Percentiles rank a stretch among this genome's conserved stretches.
Evolutionary conservation across 1,140 invertebrate species (phyloP).

Genomic region (Neuroterus valhalla): DNA sequence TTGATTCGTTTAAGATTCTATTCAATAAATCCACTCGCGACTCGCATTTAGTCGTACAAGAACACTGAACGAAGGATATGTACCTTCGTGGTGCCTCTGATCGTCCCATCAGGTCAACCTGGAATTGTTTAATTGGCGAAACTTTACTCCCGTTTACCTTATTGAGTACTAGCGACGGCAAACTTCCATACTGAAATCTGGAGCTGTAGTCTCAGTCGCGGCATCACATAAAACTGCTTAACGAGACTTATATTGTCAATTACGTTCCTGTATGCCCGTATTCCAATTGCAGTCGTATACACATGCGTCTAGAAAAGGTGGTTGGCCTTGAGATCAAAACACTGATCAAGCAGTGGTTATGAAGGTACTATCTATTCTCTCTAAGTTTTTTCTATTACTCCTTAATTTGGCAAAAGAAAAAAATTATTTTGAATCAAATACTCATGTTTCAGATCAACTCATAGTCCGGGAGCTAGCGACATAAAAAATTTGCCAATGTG

Average conservation of each 20-base stretch:
- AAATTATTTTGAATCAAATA: background rate
- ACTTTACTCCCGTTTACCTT: slow-evolving; percentile 26
- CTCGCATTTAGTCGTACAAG: slow-evolving; percentile 21
- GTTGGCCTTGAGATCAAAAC: slow-evolving; percentile 28
- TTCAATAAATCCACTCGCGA: background rate
- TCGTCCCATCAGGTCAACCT: slow-evolving; percentile 14
- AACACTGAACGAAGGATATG: slow-evolving; percentile 8
- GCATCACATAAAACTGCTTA: slow-evolving; percentile 30
- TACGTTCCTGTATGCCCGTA: slow-evolving; percentile 18
- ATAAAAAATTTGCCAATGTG: no score
- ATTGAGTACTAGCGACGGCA: slow-evolving; percentile 11
- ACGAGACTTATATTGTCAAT: slow-evolving; percentile 30
- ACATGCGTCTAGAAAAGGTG: slow-evolving; percentile 1
- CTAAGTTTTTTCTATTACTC: background rate
- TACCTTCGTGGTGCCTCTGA: slow-evolving; percentile 6
- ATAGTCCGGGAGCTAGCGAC: no score
- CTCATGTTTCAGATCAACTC: background rate
- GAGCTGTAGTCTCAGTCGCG: slow-evolving; percentile 19
- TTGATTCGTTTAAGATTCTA: slow-evolving; percentile 11
- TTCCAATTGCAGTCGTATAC: slow-evolving; percentile 13
- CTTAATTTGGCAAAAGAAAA: background rate
- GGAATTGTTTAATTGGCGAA: slow-evolving; percentile 29
- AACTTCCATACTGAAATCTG: slow-evolving; percentile 24
- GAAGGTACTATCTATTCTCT: background rate
- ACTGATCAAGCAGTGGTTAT: slow-evolving; percentile 11